These are phyloP conservation scores for Sinotaia quadrata DNA, from an alignment of 2,888 invertebrate genomes.

Conservation along the genomic window DNA sequence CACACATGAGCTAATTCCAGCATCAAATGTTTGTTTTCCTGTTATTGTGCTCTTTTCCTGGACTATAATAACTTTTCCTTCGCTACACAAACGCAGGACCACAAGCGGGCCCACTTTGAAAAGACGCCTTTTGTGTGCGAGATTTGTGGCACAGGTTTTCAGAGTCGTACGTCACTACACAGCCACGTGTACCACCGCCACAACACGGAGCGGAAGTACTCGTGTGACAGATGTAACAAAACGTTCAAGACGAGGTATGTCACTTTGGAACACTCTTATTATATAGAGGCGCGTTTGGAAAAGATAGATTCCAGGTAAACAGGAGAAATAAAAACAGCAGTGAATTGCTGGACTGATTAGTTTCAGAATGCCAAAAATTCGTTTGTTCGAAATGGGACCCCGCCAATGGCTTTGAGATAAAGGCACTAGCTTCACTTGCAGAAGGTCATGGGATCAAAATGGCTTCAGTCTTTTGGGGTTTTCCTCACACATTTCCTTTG, in stretches of 20 bases:
- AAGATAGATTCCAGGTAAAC: neutral
- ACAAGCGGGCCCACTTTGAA: conserved; percentile 51
- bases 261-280: neutral
- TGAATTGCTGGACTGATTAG: neutral
- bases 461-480: too few relatives aligned
- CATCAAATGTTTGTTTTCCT: neutral
- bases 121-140: conserved; percentile 60
- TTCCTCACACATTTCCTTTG: too few relatives aligned
- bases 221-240: conserved; percentile 55
- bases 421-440: too few relatives aligned
- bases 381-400: too few relatives aligned
- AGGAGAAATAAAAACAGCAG: neutral
- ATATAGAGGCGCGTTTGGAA: neutral
- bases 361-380: too few relatives aligned
- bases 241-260: conserved; percentile 54
- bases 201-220: conserved; percentile 49
- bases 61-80: neutral
- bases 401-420: too few relatives aligned
- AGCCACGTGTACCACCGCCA: conserved; percentile 63
- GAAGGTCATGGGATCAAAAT: too few relatives aligned
- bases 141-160: conserved; percentile 59
- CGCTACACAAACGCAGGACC: conserved; percentile 25
- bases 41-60: neutral
- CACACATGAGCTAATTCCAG: too few relatives aligned
- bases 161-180: conserved; percentile 54